These are phyloP conservation scores for Gallirallus australis DNA, from an alignment of 2,797 vertebrate species.

Conservation along the genomic window DNA sequence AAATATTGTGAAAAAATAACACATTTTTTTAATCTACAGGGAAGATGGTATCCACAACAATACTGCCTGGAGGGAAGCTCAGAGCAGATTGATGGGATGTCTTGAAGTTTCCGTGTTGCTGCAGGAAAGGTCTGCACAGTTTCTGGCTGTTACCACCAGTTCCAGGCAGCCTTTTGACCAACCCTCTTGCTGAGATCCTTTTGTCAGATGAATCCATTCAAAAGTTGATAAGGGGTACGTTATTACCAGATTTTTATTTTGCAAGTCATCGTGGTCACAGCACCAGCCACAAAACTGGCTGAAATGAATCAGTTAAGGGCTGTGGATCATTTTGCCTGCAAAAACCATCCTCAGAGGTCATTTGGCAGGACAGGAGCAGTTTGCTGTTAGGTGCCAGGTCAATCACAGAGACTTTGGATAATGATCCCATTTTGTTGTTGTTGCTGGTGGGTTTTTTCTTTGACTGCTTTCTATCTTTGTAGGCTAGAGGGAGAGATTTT, in stretches of 20 bases:
- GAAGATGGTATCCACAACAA: neutral
- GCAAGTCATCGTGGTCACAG: neutral
- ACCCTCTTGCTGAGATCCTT: neutral
- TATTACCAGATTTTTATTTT: neutral
- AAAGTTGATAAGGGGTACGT: neutral
- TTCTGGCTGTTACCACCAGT: neutral
- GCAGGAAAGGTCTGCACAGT: neutral
- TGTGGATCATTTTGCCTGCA: neutral
- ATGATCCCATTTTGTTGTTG: neutral
- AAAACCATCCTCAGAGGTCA: neutral
- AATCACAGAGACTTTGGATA: neutral
- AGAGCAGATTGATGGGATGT: neutral
- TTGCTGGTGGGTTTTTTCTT: neutral
- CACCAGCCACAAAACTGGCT: neutral
- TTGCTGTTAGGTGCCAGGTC: neutral
- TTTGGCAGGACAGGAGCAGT: neutral
- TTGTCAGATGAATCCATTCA: neutral
- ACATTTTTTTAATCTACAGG: neutral
- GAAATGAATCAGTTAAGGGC: neutral
- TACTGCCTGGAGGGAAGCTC: neutral
- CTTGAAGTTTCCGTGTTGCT: neutral
- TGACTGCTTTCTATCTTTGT: neutral
- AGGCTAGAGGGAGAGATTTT: neutral
- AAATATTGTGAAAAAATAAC: neutral
- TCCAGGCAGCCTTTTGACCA: neutral